A percentile compares a stretch with the other conserved stretches of the same genome.
Evolutionary conservation across 2,888 invertebrate genomes (phyloP).

Genomic region (Galerucella nymphaeae): DNA sequence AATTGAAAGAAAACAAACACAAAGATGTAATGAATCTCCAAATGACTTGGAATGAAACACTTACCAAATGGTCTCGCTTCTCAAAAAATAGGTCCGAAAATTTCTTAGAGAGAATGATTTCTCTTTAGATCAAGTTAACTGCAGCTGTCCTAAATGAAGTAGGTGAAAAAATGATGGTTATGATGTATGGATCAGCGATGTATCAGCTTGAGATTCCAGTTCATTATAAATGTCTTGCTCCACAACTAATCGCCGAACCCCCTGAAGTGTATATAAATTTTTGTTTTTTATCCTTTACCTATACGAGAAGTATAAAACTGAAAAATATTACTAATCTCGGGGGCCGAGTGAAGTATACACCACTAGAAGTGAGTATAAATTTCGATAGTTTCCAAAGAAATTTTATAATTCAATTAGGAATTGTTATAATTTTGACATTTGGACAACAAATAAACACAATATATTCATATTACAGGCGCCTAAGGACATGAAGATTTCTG

Average conservation of each 20-base stretch:
- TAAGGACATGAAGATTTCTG: slow-evolving; percentile 41
- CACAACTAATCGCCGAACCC: slow-evolving; percentile 66
- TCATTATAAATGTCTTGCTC: slow-evolving; percentile 67
- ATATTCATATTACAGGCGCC: slow-evolving; percentile 37
- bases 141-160: slow-evolving; percentile 68
- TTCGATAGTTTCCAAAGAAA: too few relatives aligned
- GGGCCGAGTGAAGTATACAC: slow-evolving; percentile 63
- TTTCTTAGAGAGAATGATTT: not conserved
- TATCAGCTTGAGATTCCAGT: slow-evolving; percentile 69
- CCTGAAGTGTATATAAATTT: slow-evolving; percentile 68
- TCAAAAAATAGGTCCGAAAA: too few relatives aligned
- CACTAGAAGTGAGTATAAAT: slow-evolving; percentile 38
- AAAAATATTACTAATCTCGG: slow-evolving; percentile 65
- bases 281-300: slow-evolving; percentile 71
- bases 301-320: slow-evolving; percentile 66
- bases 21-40: too few relatives aligned
- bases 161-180: slow-evolving; percentile 66
- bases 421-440: too few relatives aligned
- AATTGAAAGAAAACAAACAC: too few relatives aligned
- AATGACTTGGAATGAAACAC: too few relatives aligned
- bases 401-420: too few relatives aligned
- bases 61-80: too few relatives aligned
- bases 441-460: too few relatives aligned
- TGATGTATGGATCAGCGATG: slow-evolving; percentile 70
- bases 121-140: slow-evolving; percentile 68